Evolutionary conservation across 1,140 invertebrate species (phyloP).

Genomic region (Myzus persicae): DNA sequence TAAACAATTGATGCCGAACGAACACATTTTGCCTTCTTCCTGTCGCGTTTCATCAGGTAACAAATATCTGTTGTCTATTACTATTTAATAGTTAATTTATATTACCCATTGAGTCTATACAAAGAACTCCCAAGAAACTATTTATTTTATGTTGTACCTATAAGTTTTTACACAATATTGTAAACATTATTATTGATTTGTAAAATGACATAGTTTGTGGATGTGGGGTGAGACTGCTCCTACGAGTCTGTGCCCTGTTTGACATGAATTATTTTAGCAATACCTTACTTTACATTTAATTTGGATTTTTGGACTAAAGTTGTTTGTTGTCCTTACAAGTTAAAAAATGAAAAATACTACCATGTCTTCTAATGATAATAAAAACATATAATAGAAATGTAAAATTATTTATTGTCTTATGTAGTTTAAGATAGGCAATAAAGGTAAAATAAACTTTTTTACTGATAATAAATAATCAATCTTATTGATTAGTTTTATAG

Average conservation of each 20-base stretch:
- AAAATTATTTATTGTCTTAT: background rate
- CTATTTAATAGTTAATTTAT: background rate
- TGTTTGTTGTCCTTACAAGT: background rate
- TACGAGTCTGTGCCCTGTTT: no score
- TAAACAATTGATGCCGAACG: conserved; percentile 8
- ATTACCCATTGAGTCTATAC: background rate
- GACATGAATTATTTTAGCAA: no score
- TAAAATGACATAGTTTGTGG: no score
- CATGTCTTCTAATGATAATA: background rate
- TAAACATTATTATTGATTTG: background rate
- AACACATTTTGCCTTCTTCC: background rate
- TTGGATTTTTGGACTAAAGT: background rate
- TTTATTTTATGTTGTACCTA: background rate
- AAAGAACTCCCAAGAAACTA: background rate
- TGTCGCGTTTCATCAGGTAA: conserved; percentile 16
- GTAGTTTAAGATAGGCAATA: background rate
- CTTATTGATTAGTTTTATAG: background rate
- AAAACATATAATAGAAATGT: background rate
- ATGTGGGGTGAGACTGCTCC: no score
- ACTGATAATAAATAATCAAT: background rate
- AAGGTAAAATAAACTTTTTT: background rate
- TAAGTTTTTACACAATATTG: background rate
- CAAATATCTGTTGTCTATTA: background rate
- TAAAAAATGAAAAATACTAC: background rate
- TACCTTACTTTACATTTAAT: background rate